A percentile compares a stretch with the other conserved stretches of the same genome.
These are phyloP conservation scores for Danaus melanippus DNA, from an alignment of 1,140 invertebrate genomes.

Conservation along the genomic window DNA sequence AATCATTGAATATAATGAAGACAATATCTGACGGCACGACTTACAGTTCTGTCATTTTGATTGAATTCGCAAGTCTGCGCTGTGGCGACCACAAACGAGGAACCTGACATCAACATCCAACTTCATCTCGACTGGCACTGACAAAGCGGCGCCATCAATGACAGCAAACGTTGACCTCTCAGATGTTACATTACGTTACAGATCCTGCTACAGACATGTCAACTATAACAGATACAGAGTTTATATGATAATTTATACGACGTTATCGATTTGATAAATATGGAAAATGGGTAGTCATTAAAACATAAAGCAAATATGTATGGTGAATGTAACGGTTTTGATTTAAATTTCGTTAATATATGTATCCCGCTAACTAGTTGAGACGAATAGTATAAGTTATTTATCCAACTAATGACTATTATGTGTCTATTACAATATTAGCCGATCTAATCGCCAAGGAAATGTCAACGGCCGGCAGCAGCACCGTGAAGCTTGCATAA, in stretches of 20 bases:
- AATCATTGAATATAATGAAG: constrained; percentile 1
- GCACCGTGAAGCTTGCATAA: constrained; percentile 42
- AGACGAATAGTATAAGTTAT: no score
- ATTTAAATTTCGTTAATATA: no score
- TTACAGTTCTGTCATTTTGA: background rate
- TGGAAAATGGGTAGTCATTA: no score
- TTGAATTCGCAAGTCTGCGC: constrained; percentile 25
- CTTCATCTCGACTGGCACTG: constrained; percentile 52
- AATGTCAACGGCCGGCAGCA: constrained; percentile 36
- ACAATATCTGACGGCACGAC: no score
- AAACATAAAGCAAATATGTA: no score
- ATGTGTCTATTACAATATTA: constrained; percentile 34
- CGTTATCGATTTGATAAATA: no score
- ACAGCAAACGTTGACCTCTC: constrained; percentile 39
- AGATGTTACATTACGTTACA: constrained; percentile 33
- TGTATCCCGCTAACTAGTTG: no score
- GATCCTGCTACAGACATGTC: background rate
- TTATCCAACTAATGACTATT: constrained; percentile 9
- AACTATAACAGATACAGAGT: no score
- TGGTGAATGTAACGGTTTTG: no score
- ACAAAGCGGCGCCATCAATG: constrained; percentile 48
- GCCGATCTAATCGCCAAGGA: constrained; percentile 44
- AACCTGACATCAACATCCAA: constrained; percentile 47
- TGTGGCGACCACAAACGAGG: constrained; percentile 31
- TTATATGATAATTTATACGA: no score